phyloP scores from a whole-genome alignment of 1,140 invertebrate species.

The Penaeus indicus region DNA sequence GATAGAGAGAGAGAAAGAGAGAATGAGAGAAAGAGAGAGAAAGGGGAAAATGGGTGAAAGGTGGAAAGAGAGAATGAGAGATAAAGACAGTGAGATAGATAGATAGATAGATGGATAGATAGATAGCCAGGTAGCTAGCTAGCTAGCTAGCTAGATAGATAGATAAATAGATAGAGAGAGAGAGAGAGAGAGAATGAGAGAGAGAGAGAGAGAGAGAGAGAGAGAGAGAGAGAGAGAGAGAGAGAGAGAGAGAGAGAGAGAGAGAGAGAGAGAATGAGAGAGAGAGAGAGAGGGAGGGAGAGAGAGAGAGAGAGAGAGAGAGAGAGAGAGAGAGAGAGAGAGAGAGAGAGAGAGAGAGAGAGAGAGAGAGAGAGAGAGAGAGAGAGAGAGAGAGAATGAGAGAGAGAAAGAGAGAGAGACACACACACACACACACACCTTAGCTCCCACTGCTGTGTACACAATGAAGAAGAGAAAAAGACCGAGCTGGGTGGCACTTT shows the following conservation, averaged over 20 bases:
- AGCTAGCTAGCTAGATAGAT: too few species aligned
- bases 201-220: too few species aligned
- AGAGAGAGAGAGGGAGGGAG: not conserved
- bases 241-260: constrained; percentile 20
- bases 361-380: not conserved
- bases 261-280: constrained; percentile 32
- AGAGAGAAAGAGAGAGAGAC: constrained; percentile 10
- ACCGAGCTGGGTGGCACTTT: constrained; percentile 32
- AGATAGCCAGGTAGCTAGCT: too few species aligned
- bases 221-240: too few species aligned
- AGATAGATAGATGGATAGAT: too few species aligned
- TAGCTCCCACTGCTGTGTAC: constrained; percentile 59
- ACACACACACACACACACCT: constrained; percentile 27
- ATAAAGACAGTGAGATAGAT: too few species aligned
- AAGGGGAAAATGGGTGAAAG: too few species aligned
- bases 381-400: not conserved
- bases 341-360: not conserved
- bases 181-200: too few species aligned
- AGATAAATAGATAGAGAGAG: too few species aligned
- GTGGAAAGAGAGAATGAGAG: too few species aligned
- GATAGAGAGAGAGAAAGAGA: too few species aligned
- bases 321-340: not conserved
- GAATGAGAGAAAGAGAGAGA: too few species aligned
- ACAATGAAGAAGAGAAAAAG: constrained; percentile 61
- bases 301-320: not conserved